Evolutionary conservation across 2,113 vertebrate genomes (phyloP), one percentile per base, ranked within the genome.

Genomic region (Propithecus coquereli): DNA sequence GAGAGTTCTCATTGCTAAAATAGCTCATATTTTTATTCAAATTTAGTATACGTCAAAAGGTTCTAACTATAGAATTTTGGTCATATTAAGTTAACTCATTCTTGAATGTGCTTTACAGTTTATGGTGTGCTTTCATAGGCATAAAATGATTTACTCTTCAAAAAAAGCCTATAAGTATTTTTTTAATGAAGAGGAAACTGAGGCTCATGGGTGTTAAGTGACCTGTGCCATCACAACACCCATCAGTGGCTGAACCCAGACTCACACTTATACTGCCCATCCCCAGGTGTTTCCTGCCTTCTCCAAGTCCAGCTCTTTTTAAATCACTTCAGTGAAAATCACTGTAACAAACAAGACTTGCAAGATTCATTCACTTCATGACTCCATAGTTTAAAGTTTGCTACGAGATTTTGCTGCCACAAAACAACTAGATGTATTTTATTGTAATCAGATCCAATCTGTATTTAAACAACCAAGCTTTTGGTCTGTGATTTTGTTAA

Each of bases 1-100:
- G 32, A 87, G 40, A 79, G 25, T 87, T 61, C 57, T 79, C 32
- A 50, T 65, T 68, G 34, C 92, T 81, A 87, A 92, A 86, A 54
- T 16, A 87, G 16, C 9, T 86, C 83, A 73, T 71, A 63, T 87
- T 97, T 83, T 93, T 32, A 94, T 94, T 96, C 37, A 91, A 52
- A 90, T 84, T 87, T 93, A 47, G 45, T 90, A 68, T 74, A 76
- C 87, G 63, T 84, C 70, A 40, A 47, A 79, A 63, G n/a, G 1
- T 92, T 90, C 68, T 92, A 89, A 94, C 47, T 82, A 59, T 32
- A 94, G 23, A 43, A 92, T 65, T 85, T 77, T n/a, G 22, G 50
- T 22, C 89, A 82, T 74, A 57, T 84, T 81, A 94, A 87, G 61
- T 71, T 61, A 88, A 86, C 66, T 85, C n/a, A 66, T 37, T 65